Evolutionary conservation across 2,113 vertebrate species (phyloP).

Genomic region (Paracanthobrama guichenoti): DNA sequence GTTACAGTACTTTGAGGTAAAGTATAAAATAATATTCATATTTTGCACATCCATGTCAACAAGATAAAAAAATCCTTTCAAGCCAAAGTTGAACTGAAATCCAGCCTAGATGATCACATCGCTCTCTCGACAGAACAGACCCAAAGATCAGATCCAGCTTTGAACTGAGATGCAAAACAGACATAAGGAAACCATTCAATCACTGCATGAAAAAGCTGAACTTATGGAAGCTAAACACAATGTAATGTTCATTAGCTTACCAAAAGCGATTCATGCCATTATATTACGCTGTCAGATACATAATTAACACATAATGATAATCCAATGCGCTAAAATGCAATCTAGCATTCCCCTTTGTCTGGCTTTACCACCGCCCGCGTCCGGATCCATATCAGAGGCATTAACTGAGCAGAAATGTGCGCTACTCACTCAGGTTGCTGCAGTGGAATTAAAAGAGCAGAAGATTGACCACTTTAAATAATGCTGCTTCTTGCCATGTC

Average conservation of each 20-base stretch:
- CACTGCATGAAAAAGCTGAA: conserved; percentile 41
- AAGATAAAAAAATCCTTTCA: not conserved
- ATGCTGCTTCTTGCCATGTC: conserved; percentile 76
- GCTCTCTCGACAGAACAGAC: conserved; percentile 12
- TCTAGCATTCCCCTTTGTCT: conserved; percentile 72
- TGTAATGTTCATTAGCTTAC: not conserved
- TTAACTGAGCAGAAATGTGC: conserved; percentile 68
- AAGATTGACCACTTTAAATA: conserved; percentile 79
- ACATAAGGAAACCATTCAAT: conserved; percentile 50
- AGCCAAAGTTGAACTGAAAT: conserved; percentile 16
- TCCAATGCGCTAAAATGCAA: conserved; percentile 70
- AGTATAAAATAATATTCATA: not conserved
- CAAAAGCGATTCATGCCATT: not conserved
- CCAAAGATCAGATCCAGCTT: conserved; percentile 22
- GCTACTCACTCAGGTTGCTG: conserved; percentile 76
- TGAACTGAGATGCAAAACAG: conserved; percentile 31
- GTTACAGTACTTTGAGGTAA: conserved; percentile 6
- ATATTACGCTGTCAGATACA: not conserved
- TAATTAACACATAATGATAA: conserved; percentile 68
- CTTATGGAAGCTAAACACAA: not conserved
- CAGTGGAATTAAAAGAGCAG: conserved; percentile 72
- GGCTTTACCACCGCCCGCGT: conserved; percentile 52
- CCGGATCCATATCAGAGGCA: conserved; percentile 61
- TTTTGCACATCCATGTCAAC: too few relatives aligned
- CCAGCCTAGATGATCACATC: conserved; percentile 13